phyloP scores from a whole-genome alignment of 2,113 vertebrate genomes.

The Albula glossodonta region DNA sequence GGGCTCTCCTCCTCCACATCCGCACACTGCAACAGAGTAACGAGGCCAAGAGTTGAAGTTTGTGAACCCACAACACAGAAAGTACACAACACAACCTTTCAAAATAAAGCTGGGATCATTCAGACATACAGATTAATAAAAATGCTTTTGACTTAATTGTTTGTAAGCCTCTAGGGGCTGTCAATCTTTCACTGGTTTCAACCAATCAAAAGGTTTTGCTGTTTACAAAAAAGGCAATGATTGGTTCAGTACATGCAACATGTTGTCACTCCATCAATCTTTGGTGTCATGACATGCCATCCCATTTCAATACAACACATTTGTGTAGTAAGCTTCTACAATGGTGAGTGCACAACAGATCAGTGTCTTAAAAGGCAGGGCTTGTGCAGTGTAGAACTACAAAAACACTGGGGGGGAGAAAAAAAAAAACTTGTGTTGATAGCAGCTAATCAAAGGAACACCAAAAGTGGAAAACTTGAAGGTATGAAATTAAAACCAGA shows the following conservation, averaged over 20 bases:
- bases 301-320: not conserved
- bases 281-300: no score
- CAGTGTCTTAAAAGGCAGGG: no score
- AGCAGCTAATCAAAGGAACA: not conserved
- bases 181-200: no score
- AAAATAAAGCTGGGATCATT: not conserved
- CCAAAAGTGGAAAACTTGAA: not conserved
- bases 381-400: not conserved
- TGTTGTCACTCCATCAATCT: no score
- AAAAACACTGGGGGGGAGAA: no score
- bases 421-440: not conserved
- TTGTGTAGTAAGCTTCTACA: no score
- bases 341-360: not conserved
- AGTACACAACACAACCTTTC: not conserved
- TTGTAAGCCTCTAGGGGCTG: no score
- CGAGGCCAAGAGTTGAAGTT: not conserved
- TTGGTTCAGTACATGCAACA: no score
- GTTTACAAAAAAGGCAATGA: no score
- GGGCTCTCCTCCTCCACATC: not conserved
- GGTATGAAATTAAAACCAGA: not conserved
- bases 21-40: constrained; percentile 13
- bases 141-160: no score
- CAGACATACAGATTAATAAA: no score
- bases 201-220: no score
- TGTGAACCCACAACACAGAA: not conserved